Conservation (phyloP, 2,888 invertebrate species). For the Mayetiola destructor region DNA sequence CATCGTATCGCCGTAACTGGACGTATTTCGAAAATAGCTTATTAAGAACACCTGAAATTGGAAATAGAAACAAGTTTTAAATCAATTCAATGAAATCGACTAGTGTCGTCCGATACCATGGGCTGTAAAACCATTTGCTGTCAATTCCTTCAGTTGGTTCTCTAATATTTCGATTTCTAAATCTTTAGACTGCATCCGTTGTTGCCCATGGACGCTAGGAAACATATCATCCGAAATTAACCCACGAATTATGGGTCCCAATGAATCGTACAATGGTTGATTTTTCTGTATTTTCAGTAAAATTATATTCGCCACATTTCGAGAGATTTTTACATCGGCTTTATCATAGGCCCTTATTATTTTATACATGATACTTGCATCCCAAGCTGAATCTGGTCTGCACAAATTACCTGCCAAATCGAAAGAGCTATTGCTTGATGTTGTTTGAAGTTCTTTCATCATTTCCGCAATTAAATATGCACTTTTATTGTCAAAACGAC, state of each 20-base stretch:
- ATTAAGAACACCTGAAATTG: constrained; percentile 35
- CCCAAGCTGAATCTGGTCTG: no score
- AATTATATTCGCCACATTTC: not conserved
- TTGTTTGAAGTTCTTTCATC: constrained; percentile 37
- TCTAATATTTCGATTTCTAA: not conserved
- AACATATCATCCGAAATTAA: not conserved
- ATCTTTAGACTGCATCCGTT: not conserved
- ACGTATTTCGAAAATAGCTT: constrained; percentile 45
- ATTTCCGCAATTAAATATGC: constrained; percentile 26
- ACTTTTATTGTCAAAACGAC: not conserved
- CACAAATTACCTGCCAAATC: constrained; percentile 46
- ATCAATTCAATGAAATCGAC: not conserved
- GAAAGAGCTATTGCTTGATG: constrained; percentile 35
- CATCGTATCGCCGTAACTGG: constrained; percentile 39
- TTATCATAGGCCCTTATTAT: not conserved
- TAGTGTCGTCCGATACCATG: constrained; percentile 4
- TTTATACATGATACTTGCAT: no score
- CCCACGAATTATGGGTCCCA: not conserved
- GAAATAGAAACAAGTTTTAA: not conserved
- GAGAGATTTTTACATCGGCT: not conserved
- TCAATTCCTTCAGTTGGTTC: not conserved
- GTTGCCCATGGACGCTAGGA: not conserved
- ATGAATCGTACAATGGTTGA: not conserved
- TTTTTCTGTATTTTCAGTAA: not conserved
- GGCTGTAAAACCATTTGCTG: not conserved